A percentile compares a stretch with the other conserved stretches of the same genome.
phyloP scores from a whole-genome alignment of 2,888 invertebrate genomes.

The Ectemnius continuus region DNA sequence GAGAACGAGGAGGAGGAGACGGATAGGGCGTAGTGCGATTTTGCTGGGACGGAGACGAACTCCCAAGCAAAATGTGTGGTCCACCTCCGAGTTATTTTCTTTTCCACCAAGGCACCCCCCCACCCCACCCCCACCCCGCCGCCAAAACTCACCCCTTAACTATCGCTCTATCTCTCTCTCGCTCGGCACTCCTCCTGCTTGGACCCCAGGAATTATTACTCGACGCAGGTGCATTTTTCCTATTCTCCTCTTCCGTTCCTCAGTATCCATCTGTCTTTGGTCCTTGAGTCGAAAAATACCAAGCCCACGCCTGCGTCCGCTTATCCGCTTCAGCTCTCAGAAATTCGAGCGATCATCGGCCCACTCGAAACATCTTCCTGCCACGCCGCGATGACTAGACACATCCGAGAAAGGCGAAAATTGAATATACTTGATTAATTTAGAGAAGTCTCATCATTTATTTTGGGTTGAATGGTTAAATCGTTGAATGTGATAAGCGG shows the following conservation, averaged over 20 bases:
- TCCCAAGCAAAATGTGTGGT: slow-evolving; percentile 72
- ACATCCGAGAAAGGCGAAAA: too few species aligned
- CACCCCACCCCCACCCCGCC: slow-evolving; percentile 30
- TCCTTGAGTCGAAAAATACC: slow-evolving; percentile 23
- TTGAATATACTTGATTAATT: too few species aligned
- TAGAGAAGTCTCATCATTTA: too few species aligned
- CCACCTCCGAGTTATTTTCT: slow-evolving; percentile 73
- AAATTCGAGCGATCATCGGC: too few species aligned
- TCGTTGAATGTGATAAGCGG: too few species aligned
- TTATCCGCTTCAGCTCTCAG: too few species aligned
- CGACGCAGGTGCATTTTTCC: slow-evolving; percentile 74
- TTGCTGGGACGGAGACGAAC: slow-evolving; percentile 69
- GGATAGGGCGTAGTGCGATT: slow-evolving; percentile 66
- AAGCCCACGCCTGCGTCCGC: too few species aligned
- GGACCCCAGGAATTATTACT: slow-evolving; percentile 73
- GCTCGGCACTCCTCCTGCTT: slow-evolving; percentile 47
- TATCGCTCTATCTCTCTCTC: too few species aligned
- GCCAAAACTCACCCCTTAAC: neutral
- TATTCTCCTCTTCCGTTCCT: slow-evolving; percentile 37
- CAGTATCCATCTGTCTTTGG: slow-evolving; percentile 27
- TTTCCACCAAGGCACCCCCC: slow-evolving; percentile 58
- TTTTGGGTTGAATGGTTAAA: too few species aligned
- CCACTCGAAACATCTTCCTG: too few species aligned
- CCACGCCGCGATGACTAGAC: too few species aligned
- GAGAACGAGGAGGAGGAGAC: slow-evolving; percentile 47